Percentiles rank a stretch among this genome's conserved stretches.
phyloP scores from a whole-genome alignment of 2,797 vertebrate genomes.

The Sciurus vulgaris region DNA sequence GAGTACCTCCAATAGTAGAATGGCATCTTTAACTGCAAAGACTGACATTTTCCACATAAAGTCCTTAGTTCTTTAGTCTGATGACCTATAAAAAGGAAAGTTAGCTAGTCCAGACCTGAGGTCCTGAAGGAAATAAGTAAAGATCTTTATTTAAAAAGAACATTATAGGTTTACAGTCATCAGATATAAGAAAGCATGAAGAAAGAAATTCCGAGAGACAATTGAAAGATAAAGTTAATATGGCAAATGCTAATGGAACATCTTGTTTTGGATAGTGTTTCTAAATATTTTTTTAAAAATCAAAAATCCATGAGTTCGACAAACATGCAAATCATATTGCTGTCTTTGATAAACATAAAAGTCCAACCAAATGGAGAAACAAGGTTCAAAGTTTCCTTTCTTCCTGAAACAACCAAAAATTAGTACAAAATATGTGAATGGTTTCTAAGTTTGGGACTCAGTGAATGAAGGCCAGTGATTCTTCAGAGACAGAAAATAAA shows the following conservation, averaged over 20 bases:
- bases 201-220: not conserved
- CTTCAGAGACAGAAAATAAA: not conserved
- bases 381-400: not conserved
- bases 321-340: too few relatives aligned
- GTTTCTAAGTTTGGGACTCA: not conserved
- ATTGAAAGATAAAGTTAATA: too few relatives aligned
- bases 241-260: not conserved
- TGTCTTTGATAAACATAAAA: not conserved
- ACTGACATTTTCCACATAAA: not conserved
- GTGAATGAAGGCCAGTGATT: not conserved
- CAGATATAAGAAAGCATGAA: not conserved
- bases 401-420: not conserved
- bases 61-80: not conserved
- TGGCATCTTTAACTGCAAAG: not conserved
- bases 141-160: not conserved
- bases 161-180: not conserved
- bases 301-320: not conserved
- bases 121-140: not conserved
- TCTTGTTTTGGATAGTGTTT: not conserved
- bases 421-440: not conserved
- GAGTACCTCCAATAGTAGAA: not conserved
- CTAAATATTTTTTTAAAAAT: not conserved
- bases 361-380: not conserved
- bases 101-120: not conserved
- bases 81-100: not conserved